Evolutionary conservation across 2,797 vertebrate species (phyloP).

Genomic region (Tenualosa thibaudeaui): DNA sequence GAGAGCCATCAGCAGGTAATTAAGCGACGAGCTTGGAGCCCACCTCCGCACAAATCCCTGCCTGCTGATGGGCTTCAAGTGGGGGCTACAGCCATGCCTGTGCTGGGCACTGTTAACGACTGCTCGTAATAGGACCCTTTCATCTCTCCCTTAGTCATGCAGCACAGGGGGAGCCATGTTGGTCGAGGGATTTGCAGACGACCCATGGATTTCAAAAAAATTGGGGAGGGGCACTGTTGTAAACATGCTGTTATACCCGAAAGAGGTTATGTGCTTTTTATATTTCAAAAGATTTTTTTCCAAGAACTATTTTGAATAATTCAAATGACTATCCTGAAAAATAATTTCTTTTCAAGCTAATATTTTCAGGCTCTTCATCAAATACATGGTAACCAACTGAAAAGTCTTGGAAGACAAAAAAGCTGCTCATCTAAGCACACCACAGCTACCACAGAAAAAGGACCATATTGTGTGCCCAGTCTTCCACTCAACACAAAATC

Average conservation of each 20-base stretch:
- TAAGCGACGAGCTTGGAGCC: conserved; percentile 29
- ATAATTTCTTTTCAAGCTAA: not conserved
- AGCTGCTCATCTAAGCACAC: not conserved
- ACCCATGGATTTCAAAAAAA: not conserved
- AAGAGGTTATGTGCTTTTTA: not conserved
- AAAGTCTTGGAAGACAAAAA: not conserved
- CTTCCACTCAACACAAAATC: not conserved
- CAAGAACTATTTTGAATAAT: not conserved
- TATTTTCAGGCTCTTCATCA: not conserved
- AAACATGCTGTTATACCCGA: not conserved
- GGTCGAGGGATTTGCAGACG: not conserved
- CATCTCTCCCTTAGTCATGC: conserved; percentile 5
- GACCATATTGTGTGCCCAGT: not conserved
- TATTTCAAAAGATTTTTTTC: not conserved
- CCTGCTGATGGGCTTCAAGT: conserved; percentile 29
- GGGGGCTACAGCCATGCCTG: not conserved
- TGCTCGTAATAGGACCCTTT: conserved; percentile 39
- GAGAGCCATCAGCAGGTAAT: conserved; percentile 39
- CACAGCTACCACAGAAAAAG: not conserved
- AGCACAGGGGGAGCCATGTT: not conserved
- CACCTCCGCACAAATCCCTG: conserved; percentile 33
- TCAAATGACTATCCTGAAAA: not conserved
- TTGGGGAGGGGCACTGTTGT: not conserved
- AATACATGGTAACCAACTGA: not conserved
- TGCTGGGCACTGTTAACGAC: conserved; percentile 34